These are phyloP conservation scores for Apodemus speciosus DNA, from an alignment of 2,113 vertebrate species.

Conservation along the genomic window DNA sequence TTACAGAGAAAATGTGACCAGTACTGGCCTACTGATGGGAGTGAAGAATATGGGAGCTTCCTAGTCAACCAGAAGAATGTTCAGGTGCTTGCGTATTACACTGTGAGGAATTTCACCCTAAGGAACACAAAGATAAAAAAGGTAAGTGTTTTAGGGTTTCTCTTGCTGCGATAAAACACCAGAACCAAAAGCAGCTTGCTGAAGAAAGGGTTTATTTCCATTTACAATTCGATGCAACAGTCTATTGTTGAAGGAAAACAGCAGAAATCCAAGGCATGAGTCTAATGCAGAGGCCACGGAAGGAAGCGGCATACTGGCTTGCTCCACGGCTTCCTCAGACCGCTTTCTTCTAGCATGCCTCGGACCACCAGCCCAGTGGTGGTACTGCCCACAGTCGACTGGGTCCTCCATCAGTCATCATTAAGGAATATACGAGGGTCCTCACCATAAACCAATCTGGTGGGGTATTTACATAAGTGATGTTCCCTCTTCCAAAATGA, in stretches of 20 bases:
- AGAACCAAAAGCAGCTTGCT: not conserved
- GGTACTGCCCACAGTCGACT: not conserved
- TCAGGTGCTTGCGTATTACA: constrained; percentile 92
- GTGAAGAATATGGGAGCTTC: constrained; percentile 94
- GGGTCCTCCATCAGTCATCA: not conserved
- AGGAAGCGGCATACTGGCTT: not conserved
- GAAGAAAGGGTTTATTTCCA: not conserved
- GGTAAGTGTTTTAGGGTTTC: constrained; percentile 81
- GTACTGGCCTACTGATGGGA: constrained; percentile 95
- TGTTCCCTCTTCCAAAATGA: not conserved
- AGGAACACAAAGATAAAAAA: constrained; percentile 93
- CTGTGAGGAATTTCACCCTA: constrained; percentile 92
- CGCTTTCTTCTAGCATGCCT: not conserved
- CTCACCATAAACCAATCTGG: not conserved
- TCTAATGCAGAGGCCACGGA: not conserved
- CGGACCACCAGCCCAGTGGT: not conserved
- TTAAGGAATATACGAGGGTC: not conserved
- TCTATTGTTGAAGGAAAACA: not conserved
- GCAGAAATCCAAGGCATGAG: not conserved
- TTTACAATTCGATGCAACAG: not conserved
- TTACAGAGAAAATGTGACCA: constrained; percentile 97
- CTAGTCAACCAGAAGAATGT: constrained; percentile 92
- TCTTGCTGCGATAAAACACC: not conserved
- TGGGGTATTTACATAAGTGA: not conserved
- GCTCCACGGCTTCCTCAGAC: not conserved